Percentiles rank a stretch among this genome's conserved stretches.
Conservation (phyloP, 2,113 vertebrate genomes). For the Nycticryphes semicollaris region DNA sequence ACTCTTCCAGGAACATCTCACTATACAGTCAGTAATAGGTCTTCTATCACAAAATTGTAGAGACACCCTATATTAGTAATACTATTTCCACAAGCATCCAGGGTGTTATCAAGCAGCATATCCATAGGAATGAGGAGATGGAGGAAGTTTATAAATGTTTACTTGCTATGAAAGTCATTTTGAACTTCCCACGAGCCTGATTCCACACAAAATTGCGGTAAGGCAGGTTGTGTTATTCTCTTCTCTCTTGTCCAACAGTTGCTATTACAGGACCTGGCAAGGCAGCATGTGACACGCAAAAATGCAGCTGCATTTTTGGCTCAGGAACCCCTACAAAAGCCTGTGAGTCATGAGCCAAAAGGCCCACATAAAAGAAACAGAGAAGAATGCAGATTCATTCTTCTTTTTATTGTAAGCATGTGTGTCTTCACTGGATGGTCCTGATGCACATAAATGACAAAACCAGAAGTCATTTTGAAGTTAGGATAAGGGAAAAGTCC, state of each 20-base stretch:
- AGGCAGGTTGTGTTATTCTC: conserved; percentile 31
- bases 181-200: conserved; percentile 5
- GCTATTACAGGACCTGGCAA: conserved; percentile 36
- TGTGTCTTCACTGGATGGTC: neutral
- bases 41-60: neutral
- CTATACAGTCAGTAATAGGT: neutral
- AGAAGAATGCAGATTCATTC: conserved; percentile 50
- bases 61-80: neutral
- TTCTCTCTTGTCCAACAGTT: conserved; percentile 24
- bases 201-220: neutral
- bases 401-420: conserved; percentile 45
- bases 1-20: neutral
- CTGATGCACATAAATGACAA: neutral
- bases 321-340: neutral
- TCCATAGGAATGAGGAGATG: neutral
- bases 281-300: conserved; percentile 40
- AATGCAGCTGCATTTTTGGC: conserved; percentile 40
- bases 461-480: neutral
- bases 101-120: neutral
- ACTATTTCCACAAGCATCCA: neutral
- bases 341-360: conserved; percentile 29
- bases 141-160: neutral
- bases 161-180: neutral
- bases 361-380: conserved; percentile 56
- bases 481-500: neutral